Evolutionary conservation across 1,140 invertebrate genomes (phyloP).

Genomic region (Nasonia giraulti): DNA sequence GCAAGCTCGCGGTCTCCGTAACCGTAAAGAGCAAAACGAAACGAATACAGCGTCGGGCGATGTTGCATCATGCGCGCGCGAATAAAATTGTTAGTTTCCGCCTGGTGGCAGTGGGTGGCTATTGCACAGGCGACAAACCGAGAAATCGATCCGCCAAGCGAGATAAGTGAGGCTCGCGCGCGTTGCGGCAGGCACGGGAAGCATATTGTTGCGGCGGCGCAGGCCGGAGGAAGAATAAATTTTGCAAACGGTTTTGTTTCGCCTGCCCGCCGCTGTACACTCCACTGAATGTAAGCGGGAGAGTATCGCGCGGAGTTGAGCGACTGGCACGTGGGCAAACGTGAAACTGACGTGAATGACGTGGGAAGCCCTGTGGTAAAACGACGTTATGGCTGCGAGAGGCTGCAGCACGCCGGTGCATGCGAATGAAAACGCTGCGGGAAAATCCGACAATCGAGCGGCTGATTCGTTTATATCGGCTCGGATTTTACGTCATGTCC

Average conservation of each 20-base stretch:
- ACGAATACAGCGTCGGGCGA: too few species aligned
- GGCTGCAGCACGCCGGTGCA: neutral
- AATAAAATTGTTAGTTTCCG: conserved; percentile 14
- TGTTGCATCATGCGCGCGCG: neutral
- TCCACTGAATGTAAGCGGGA: neutral
- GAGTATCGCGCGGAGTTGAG: neutral
- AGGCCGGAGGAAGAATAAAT: neutral
- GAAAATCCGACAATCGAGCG: neutral
- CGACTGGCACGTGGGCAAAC: conserved; percentile 24
- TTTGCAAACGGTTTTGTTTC: neutral
- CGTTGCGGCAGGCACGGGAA: too few species aligned
- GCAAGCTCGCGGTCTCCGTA: too few species aligned
- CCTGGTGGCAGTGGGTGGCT: too few species aligned
- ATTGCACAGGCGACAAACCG: neutral
- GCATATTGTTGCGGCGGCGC: neutral
- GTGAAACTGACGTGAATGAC: neutral
- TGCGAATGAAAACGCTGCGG: neutral
- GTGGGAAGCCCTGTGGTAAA: neutral
- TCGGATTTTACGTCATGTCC: too few species aligned
- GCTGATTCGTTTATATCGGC: neutral
- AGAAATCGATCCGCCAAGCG: neutral
- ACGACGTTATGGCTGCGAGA: neutral
- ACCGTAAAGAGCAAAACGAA: conserved; percentile 7
- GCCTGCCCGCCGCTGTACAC: neutral
- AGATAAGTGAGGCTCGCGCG: neutral